Base-by-base conservation (phyloP, 2,113 vertebrate genomes). In the Daubentonia madagascariensis region DNA sequence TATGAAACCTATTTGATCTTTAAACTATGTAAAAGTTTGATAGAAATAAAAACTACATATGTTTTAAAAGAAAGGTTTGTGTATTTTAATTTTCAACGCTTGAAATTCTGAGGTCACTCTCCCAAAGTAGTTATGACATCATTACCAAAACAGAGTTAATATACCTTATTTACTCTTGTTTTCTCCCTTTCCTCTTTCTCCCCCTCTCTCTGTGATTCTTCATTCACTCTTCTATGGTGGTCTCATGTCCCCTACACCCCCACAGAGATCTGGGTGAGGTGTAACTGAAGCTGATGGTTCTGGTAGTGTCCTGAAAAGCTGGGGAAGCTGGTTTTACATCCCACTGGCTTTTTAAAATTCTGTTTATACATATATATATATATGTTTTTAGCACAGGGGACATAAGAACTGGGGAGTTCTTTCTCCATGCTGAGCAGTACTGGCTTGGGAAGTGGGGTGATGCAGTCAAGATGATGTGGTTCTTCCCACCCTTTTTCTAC, bases 361-460 rank as follows among this genome's bases (percentile, higher is more conserved):
- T 54, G 52, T 5, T 54, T 54, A 54, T 54, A 13, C 9, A 50
- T 3, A 50, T 50, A 50, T 3, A 50, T 13, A 50, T 13, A 50
- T 50, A 50, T 16, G 45, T 75, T 45, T 43, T 17, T 16, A 17
- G 11, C n/a, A 37, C 1, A 43, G 30, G 12, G 22, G 0, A 14
- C 30, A 2, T 3, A 40, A 23, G 13, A 28, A n/a, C 32, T 20
- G 25, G 28, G 65, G 4, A 10, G 1, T 45, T 79, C 28, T 37
- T 20, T 57, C 40, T 73, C 14, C 0, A 59, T 45, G 18, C 76
- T 10, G 16, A 73, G 6, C 14, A 4, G 25, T 4, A 25, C 22
- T 30, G 6, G 1, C 67, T 72, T 72, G 37, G 67, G 17, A 12
- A 6, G 16, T 5, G 1, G 0, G 5, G 8, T 6, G 40, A 76